Evolutionary conservation across 2,888 invertebrate species (phyloP).

Genomic region (Camptogramma bilineatum): DNA sequence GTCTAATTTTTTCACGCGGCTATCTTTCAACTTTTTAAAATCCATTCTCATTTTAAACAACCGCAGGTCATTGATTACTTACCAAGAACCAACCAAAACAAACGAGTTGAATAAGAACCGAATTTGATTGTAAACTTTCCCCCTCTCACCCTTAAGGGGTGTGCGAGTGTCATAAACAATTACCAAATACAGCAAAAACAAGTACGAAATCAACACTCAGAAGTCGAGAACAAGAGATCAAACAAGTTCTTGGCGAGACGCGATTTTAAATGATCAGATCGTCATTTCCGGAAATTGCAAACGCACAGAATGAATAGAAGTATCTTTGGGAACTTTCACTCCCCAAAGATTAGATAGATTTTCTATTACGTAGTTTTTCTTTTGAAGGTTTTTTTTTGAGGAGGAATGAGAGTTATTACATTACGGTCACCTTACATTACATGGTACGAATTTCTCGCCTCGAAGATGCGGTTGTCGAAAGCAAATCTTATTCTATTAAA

Average conservation of each 20-base stretch:
- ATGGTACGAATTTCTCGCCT: too few species aligned
- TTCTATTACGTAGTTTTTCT: too few species aligned
- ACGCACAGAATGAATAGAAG: not conserved
- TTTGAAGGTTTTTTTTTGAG: too few species aligned
- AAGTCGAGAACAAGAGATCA: conserved; percentile 31
- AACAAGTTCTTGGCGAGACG: conserved; percentile 45
- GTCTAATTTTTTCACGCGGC: too few species aligned
- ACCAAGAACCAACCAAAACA: not conserved
- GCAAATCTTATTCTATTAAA: too few species aligned
- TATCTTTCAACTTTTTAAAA: too few species aligned
- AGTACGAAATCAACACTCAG: conserved; percentile 18
- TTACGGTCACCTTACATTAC: too few species aligned
- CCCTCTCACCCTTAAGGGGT: not conserved
- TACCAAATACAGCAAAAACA: conserved; percentile 4
- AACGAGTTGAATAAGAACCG: not conserved
- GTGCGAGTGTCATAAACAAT: conserved; percentile 26
- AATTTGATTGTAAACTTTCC: not conserved
- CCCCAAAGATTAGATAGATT: too few species aligned
- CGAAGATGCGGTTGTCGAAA: too few species aligned
- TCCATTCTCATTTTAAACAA: too few species aligned
- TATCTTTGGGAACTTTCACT: not conserved
- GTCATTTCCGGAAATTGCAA: conserved; percentile 58
- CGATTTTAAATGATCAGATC: conserved; percentile 57
- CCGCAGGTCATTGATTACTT: not conserved
- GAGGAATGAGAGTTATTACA: too few species aligned